Base-by-base conservation (phyloP, 2,797 vertebrate genomes). In the Chromis chromis region DNA sequence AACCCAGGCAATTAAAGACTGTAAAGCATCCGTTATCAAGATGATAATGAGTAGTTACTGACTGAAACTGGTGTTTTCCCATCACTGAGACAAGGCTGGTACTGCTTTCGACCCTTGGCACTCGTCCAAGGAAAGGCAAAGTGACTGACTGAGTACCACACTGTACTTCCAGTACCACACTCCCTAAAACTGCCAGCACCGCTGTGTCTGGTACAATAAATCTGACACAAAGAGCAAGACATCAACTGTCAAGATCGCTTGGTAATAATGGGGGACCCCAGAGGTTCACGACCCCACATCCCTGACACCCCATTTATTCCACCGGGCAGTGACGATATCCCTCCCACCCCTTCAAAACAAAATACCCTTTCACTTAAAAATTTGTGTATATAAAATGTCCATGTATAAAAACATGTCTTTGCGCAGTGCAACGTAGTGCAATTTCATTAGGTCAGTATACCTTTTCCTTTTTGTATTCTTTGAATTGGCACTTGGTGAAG, bases 401-500 rank as follows among this genome's bases (percentile, higher is more conserved):
- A 92, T 81, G 90, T 93, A 93, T 84, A 93, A 95, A 94, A 93
- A 93, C 85, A 92, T 72, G 78, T 85, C 67, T 93, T 91, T 93
- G 93, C 92, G 91, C 93, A 94, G 93, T 91, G 93, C 91, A 94
- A 90, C 87, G 89, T 95, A 95, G 94, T 95, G 94, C 95, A 96
- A 95, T 93, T 92, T 88, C 50, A 91, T 91, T 75, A 86, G 85
- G 89, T 90, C 82, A 85, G 76, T 86, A 83, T 75, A 83, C 69
- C 54, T 79, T 88, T 82, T 82, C 66, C 28, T 72, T 88, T 83
- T 71, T 85, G 58, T 91, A 91, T 93, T 94, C 87, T 91, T 93
- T 90, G 91, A 87, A 93, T 94, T 95, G 95, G 95, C 95, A 95
- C 95, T 94, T 95, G 88, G 94, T 95, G 94, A 95, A 93, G 83